These are phyloP conservation scores for Enteromius paludinosus DNA, from an alignment of 2,797 vertebrate species.

Conservation along the genomic window DNA sequence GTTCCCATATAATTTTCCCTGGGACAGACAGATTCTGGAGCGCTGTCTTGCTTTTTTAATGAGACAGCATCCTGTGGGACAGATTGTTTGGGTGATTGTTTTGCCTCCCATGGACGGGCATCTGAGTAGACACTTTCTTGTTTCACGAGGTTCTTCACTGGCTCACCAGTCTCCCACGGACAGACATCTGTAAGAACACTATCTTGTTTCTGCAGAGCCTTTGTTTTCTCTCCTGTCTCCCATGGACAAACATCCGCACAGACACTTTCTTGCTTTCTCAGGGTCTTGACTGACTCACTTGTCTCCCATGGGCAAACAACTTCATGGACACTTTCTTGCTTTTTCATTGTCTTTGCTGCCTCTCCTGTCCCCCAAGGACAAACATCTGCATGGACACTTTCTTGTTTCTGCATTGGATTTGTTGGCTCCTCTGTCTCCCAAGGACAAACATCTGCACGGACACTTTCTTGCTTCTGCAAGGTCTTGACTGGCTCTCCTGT, in stretches of 20 bases:
- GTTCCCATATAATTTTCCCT: constrained; percentile 57
- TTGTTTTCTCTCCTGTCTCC: constrained; percentile 26
- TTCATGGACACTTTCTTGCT: background rate
- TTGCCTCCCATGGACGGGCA: constrained; percentile 56
- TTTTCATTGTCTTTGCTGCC: background rate
- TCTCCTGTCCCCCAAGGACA: constrained; percentile 67
- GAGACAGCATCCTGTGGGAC: constrained; percentile 2
- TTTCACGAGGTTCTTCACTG: background rate
- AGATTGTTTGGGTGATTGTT: background rate
- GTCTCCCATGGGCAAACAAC: constrained; percentile 53
- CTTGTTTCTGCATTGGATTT: constrained; percentile 36
- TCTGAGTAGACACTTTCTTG: constrained; percentile 31
- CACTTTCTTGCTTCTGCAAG: background rate
- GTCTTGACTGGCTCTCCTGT: background rate
- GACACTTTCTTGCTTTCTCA: background rate
- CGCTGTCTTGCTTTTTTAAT: constrained; percentile 24
- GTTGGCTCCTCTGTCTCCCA: background rate
- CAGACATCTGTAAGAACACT: background rate
- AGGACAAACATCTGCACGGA: rapidly evolving
- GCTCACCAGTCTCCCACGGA: constrained; percentile 65
- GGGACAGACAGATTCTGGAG: constrained; percentile 41
- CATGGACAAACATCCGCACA: background rate
- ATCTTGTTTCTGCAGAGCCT: background rate
- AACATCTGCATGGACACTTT: constrained; percentile 50
- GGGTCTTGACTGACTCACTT: background rate